Conservation (phyloP, 2,797 vertebrate species). For the Microcaecilia unicolor region DNA sequence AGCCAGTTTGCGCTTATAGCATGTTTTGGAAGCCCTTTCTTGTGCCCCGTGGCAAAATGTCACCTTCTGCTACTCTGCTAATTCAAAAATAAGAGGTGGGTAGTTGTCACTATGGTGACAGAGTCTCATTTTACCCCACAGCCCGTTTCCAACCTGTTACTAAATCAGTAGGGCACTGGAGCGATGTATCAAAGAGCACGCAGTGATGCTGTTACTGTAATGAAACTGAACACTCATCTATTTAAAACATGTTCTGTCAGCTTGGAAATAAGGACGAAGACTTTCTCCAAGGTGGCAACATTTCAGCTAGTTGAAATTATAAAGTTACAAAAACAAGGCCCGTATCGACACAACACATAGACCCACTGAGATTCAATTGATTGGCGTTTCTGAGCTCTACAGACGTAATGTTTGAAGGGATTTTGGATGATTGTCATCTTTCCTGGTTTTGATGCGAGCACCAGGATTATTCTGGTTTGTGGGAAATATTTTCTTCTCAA, state of each 20-base stretch:
- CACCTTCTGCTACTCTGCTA: slow-evolving; percentile 47
- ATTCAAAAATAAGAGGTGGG: slow-evolving; percentile 63
- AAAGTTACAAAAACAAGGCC: slow-evolving; percentile 44
- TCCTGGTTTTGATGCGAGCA: too few species aligned
- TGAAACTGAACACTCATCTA: slow-evolving; percentile 74
- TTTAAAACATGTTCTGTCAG: slow-evolving; percentile 67
- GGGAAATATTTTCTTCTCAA: too few species aligned
- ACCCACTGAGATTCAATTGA: too few species aligned
- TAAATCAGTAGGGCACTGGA: slow-evolving; percentile 74
- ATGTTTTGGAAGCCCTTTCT: slow-evolving; percentile 32
- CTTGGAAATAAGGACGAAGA: slow-evolving; percentile 60
- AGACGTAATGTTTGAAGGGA: too few species aligned
- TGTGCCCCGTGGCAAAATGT: slow-evolving; percentile 47
- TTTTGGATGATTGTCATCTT: too few species aligned
- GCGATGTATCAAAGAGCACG: slow-evolving; percentile 71
- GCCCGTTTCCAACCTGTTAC: slow-evolving; percentile 92
- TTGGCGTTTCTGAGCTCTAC: too few species aligned
- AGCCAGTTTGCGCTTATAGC: slow-evolving; percentile 5
- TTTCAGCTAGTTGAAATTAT: slow-evolving; percentile 61
- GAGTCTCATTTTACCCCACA: slow-evolving; percentile 82
- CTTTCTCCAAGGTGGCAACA: slow-evolving; percentile 39
- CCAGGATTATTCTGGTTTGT: too few species aligned
- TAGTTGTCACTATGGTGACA: slow-evolving; percentile 71
- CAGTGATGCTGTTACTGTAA: slow-evolving; percentile 71
- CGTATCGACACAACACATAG: background rate